Percentiles rank a stretch among this genome's conserved stretches.
These are phyloP conservation scores for Plemyria rubiginata DNA, from an alignment of 2,888 invertebrate species.

Conservation along the genomic window DNA sequence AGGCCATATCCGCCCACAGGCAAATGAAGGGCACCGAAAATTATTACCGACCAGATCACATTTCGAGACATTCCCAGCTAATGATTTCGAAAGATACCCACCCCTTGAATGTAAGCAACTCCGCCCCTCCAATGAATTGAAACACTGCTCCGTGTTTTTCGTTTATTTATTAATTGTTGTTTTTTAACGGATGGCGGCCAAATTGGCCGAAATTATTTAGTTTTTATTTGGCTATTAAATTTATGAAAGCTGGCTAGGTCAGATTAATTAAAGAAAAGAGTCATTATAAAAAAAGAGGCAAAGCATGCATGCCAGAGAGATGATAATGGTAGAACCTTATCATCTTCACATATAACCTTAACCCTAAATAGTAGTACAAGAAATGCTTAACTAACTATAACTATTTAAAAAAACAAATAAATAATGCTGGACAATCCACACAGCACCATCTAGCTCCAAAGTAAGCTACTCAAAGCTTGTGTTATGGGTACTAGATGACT, in stretches of 20 bases:
- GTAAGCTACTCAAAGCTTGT: too few relatives aligned
- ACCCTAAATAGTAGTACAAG: not conserved
- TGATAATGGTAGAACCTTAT: too few relatives aligned
- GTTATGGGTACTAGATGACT: too few relatives aligned
- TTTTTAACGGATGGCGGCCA: conserved; percentile 74
- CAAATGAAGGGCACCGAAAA: conserved; percentile 74
- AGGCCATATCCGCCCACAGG: conserved; percentile 79
- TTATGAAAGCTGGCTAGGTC: conserved; percentile 14
- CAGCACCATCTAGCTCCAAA: too few relatives aligned
- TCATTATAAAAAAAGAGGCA: not conserved
- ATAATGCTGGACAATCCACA: too few relatives aligned
- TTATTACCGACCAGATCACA: conserved; percentile 75
- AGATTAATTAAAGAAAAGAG: conserved; percentile 5
- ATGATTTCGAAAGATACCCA: conserved; percentile 82
- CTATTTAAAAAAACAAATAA: too few relatives aligned
- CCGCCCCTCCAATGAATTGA: conserved; percentile 83
- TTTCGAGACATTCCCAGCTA: conserved; percentile 80
- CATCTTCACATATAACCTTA: too few relatives aligned
- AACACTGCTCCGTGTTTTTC: conserved; percentile 75
- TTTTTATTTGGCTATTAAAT: conserved; percentile 28
- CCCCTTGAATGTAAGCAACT: conserved; percentile 83
- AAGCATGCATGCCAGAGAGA: too few relatives aligned
- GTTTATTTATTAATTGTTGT: conserved; percentile 81
- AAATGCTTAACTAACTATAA: too few relatives aligned
- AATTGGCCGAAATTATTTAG: conserved; percentile 39